Base-by-base conservation (phyloP, 2,797 vertebrate species). In the Eremophila alpestris region DNA sequence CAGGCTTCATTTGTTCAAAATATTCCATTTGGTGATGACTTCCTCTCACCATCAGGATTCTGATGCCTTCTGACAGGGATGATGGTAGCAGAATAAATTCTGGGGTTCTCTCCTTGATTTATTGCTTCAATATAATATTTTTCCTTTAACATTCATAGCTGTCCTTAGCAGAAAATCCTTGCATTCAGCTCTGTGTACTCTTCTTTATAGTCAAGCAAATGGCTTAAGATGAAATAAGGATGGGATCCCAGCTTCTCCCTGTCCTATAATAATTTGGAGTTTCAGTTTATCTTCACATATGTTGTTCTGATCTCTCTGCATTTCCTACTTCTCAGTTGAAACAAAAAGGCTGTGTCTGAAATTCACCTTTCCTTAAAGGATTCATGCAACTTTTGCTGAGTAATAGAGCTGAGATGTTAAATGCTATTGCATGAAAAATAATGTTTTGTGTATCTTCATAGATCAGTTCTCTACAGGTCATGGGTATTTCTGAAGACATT, bases 21-120 rank as follows among this genome's bases (percentile, higher is more conserved):
- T 90, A 67, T 93, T 94, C 88, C 34, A 74, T 76, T n/a, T 14
- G 4, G 30, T 81, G 68, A 87, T 86, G 27, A 32, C 16, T 95
- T 89, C 62, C 43, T 91, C 89, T 83, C 83, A 77, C 64, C 65
- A 81, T 93, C 82, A 95, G 59, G 62, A 83, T 71, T 94, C 49
- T 89, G 90, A 93, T 27, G 22, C 78, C 71, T 94, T 83, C 64
- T 97, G 94, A 96, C 95, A 93, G 80, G 92, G 88, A 55, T 92
- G 79, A 56, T 45, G 79, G 51, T 60, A 68, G 27, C 74, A 90
- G 62, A 90, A 86, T 68, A 93, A 90, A 83, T 78, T 83, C 71
- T 30, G 24, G 48, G 40, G 9, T 13, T 68, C 3, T 78, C 36
- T 85, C 62, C 55, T 86, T 94, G 93, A 93, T 92, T 78, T 95